Base-by-base conservation (phyloP, 2,113 vertebrate species). In the Condylura cristata region DNA sequence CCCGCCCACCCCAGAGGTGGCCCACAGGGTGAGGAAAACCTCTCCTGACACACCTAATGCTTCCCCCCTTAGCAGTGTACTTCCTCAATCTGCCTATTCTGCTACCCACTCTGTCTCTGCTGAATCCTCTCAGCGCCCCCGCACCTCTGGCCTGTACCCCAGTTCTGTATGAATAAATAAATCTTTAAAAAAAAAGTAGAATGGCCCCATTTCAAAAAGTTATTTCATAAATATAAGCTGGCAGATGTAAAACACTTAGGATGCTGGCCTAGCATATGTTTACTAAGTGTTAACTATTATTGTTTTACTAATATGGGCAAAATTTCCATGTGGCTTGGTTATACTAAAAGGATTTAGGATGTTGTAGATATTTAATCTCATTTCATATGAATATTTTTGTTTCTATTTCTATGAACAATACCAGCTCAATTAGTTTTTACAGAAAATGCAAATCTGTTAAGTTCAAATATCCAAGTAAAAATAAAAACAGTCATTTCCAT, bases 391-490 rank as follows among this genome's bases (percentile, higher is more conserved):
- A 87, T 53, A 48, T 53, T 65, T 66, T 81, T 87, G 24, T 51
- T 88, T 44, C 0, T 56, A 80, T 75, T 86, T 91, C 63, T 88
- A 65, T 32, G 58, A 13, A 87, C 56, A 93, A 37, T n/a, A 53
- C 32, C 44, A 65, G 9, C 13, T 76, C 71, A 37, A 71, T 8
- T 63, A 75, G n/a, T 22, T 48, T 86, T 74, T 88, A 68, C 13
- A 48, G 41, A 86, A 84, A 17, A 83, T 48, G 8, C 9, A 92
- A 72, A 32, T 68, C 26, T 70, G 75, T 84, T 58, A 87, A 95
- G 74, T 88, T 90, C 51, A 93, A 92, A 82, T 60, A 85, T 30
- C 26, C 44, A 83, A 17, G 34, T 63, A 60, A 86, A 96, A 83
- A 18, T 14, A 12, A 82, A 83, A 72, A 11, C 24, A 81, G 34